Percentiles rank a stretch among this genome's conserved stretches.
These are phyloP conservation scores for Apis mellifera DNA, from an alignment of 1,140 invertebrate species.

Conservation along the genomic window Amel_HAv3.1 CM009931.2:22635501-22636000, in stretches of 20 bases:
- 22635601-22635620: constrained; percentile 79
- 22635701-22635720: constrained; percentile 32
- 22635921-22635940: no score
- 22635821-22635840: no score
- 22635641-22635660: constrained; percentile 59
- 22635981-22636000: constrained; percentile 26
- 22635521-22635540: constrained; percentile 80
- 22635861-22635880: no score
- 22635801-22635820: no score
- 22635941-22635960: not conserved
- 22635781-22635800: not conserved
- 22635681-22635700: constrained; percentile 55
- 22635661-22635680: constrained; percentile 58
- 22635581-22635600: constrained; percentile 71
- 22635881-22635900: no score
- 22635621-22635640: constrained; percentile 73
- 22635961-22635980: not conserved
- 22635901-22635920: not conserved
- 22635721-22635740: not conserved
- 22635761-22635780: not conserved
- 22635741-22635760: constrained; percentile 31
- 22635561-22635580: constrained; percentile 60
- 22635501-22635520: constrained; percentile 81
- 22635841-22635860: no score
- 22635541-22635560: constrained; percentile 82